phyloP scores from a whole-genome alignment of 2,797 vertebrate species.

The Pipistrellus pygmaeus region DNA sequence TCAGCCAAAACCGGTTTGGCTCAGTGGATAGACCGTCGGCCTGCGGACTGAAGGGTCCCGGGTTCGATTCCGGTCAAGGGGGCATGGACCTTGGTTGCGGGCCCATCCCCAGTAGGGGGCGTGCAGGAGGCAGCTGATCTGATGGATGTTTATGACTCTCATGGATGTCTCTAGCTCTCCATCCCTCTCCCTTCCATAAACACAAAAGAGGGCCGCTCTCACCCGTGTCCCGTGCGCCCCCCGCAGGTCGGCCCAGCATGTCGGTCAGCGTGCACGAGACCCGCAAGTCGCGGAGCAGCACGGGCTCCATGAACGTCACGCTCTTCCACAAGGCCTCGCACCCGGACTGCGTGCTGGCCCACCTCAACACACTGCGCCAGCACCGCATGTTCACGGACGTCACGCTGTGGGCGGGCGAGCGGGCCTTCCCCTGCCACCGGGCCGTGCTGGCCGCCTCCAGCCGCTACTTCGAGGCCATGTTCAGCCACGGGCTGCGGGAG shows the following conservation, averaged over 20 bases:
- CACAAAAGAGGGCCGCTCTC: not conserved
- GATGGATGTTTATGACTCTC: too few relatives aligned
- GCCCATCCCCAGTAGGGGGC: too few relatives aligned
- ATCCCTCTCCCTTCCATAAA: too few relatives aligned
- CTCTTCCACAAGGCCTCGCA: conserved; percentile 97
- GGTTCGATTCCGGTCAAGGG: too few relatives aligned
- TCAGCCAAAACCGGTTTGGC: too few relatives aligned
- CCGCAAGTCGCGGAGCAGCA: conserved; percentile 95
- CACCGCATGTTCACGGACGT: conserved; percentile 97
- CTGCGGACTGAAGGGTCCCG: too few relatives aligned
- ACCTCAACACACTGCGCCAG: conserved; percentile 95
- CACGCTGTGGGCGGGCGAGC: conserved; percentile 95
- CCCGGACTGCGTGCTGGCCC: conserved; percentile 94
- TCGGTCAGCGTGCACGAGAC: conserved; percentile 97
- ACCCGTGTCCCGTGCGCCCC: not conserved
- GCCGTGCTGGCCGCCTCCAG: conserved; percentile 96
- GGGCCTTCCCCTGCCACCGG: conserved; percentile 95
- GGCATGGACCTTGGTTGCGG: too few relatives aligned
- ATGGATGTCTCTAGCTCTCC: too few relatives aligned
- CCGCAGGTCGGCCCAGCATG: conserved; percentile 89
- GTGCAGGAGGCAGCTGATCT: too few relatives aligned
- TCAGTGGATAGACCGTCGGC: too few relatives aligned
- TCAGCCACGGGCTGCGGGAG: conserved; percentile 95
- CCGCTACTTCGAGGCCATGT: conserved; percentile 98
- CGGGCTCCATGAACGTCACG: conserved; percentile 95